Percentiles rank a stretch among this genome's conserved stretches.
These are phyloP conservation scores for Zaprionus inermis DNA, from an alignment of 1,140 invertebrate species.

Conservation along the genomic window DNA sequence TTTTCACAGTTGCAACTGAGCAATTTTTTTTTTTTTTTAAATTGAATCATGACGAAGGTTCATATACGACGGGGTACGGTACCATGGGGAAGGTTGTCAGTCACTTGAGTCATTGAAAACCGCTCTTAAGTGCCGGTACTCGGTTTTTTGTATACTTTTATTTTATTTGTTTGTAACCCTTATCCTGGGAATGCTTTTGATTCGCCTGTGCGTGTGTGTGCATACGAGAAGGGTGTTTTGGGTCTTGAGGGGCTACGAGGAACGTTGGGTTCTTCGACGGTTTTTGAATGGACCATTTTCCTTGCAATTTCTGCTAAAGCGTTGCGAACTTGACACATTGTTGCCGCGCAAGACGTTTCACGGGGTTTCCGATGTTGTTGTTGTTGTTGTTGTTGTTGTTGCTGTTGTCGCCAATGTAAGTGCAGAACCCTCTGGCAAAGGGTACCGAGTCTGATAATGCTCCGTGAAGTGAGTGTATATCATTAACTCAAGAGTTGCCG, in stretches of 20 bases:
- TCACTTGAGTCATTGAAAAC: slow-evolving; percentile 65
- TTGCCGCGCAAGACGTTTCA: slow-evolving; percentile 49
- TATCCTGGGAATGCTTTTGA: slow-evolving; percentile 58
- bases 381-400: no score
- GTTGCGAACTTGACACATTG: slow-evolving; percentile 72
- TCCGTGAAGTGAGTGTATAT: slow-evolving; percentile 77
- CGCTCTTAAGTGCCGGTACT: slow-evolving; percentile 63
- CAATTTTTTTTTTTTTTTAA: neutral
- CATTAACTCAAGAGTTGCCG: slow-evolving; percentile 74
- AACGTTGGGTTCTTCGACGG: slow-evolving; percentile 55
- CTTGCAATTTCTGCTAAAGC: slow-evolving; percentile 55
- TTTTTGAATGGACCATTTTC: slow-evolving; percentile 51
- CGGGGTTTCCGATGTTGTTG: slow-evolving; percentile 10
- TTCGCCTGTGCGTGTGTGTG: slow-evolving; percentile 41
- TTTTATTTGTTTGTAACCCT: slow-evolving; percentile 49
- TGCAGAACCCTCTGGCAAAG: no score
- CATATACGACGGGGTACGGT: no score
- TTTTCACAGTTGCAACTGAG: slow-evolving; percentile 76
- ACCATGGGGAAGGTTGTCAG: slow-evolving; percentile 56
- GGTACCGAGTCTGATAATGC: slow-evolving; percentile 42
- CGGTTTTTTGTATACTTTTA: slow-evolving; percentile 24
- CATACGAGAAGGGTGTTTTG: slow-evolving; percentile 56
- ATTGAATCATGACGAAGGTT: slow-evolving; percentile 23
- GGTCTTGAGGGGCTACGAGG: slow-evolving; percentile 36
- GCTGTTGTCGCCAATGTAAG: no score